Evolutionary conservation across 2,113 vertebrate species (phyloP), one percentile per base, ranked within the genome.

Genomic region (Donacobius atricapilla): DNA sequence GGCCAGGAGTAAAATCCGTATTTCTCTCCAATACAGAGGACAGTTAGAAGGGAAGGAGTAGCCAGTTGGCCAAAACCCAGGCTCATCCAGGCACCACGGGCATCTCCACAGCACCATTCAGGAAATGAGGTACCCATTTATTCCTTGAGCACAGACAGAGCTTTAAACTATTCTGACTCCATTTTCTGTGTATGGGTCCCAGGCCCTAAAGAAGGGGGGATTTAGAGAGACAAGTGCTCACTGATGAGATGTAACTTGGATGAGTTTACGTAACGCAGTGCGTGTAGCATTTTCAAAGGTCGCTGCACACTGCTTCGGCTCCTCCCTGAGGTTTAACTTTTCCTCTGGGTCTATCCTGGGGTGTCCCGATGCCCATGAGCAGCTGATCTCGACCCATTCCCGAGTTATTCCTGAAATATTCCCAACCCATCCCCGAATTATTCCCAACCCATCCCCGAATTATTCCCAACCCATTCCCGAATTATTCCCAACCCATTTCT

Each of bases 321-420:
- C 48, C 44, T 16, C 44, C 44, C 31, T 56, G 40, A 57, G 40
- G 17, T 72, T 77, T 57, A 48, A 65, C 42, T 91, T 89, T 17
- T n/a, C 35, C 39, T 81, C 14, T n/a, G 15, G 23, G 23, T 51
- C 9, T 35, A 12, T 54, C 47, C 71, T 4, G 17, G 18, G 25
- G 71, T 65, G 64, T 63, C 76, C 76, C 50, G 39, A 56, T 86
- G 54, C 83, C 83, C 28, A 47, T 57, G 27, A 5, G 63, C 24
- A 27, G 82, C 71, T 27, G 19, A 66, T 40, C n/a, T 20, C 28
- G 58, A 83, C 64, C 65, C 7, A 4, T 12, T 15, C 30, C 50
- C 5, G 7, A 2, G 0, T 16, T 5, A 4, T 8, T 33, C 31
- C 45, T 6, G 6, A 24, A 4, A 6, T 16, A 31, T 30, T 28